phyloP scores from a whole-genome alignment of 2,888 invertebrate species.

The Linnaemya tessellans region DNA sequence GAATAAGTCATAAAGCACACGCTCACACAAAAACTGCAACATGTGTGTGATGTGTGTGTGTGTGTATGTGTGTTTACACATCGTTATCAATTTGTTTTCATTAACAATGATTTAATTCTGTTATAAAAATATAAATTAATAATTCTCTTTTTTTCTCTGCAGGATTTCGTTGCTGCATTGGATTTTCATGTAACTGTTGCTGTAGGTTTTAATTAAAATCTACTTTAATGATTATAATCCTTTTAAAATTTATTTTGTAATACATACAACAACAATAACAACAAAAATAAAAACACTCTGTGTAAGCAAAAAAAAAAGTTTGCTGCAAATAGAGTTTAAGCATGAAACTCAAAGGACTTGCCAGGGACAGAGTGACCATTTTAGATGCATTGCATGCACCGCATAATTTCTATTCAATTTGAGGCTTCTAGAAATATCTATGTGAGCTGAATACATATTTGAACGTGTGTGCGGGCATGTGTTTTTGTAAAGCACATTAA shows the following conservation, averaged over 20 bases:
- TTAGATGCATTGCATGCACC: not conserved
- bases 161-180: not conserved
- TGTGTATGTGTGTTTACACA: not conserved
- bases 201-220: constrained; percentile 68
- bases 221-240: constrained; percentile 62
- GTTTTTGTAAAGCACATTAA: constrained; percentile 8
- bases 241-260: constrained; percentile 47
- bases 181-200: constrained; percentile 35
- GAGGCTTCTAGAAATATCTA: not conserved
- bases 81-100: constrained; percentile 60
- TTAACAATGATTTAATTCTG: constrained; percentile 54
- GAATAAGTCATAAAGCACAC: constrained; percentile 1
- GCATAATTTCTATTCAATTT: not conserved
- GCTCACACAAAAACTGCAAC: not conserved
- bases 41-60: not conserved
- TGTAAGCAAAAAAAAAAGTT: not conserved
- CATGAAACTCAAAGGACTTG: not conserved
- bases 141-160: not conserved
- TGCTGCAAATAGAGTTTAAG: not conserved
- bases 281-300: not conserved
- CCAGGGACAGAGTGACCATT: not conserved
- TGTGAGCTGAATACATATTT: not conserved
- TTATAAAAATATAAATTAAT: constrained; percentile 34
- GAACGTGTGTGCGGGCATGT: not conserved
- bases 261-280: not conserved